These are phyloP conservation scores for Sylvia atricapilla DNA, from an alignment of 2,113 vertebrate species.

Conservation along the genomic window DNA sequence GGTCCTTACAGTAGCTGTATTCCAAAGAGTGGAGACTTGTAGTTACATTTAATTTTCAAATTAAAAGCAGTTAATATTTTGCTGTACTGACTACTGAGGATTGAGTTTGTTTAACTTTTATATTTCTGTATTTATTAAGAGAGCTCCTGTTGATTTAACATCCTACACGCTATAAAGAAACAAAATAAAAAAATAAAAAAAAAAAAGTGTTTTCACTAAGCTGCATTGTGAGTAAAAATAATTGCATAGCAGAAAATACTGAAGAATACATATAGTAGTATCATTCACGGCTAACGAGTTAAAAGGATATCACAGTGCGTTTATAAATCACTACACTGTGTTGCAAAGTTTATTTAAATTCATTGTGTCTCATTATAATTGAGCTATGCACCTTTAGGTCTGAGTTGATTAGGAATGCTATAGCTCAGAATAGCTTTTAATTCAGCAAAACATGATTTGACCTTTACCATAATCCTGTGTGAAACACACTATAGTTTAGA, in stretches of 20 bases:
- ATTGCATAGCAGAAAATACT: constrained; percentile 74
- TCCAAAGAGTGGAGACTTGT: neutral
- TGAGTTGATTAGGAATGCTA: constrained; percentile 98
- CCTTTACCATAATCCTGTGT: constrained; percentile 98
- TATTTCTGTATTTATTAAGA: neutral
- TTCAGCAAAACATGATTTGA: constrained; percentile 97
- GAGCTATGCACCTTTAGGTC: constrained; percentile 99
- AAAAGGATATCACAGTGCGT: constrained; percentile 92
- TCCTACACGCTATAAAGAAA: constrained; percentile 34
- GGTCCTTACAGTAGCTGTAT: neutral
- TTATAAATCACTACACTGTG: constrained; percentile 96
- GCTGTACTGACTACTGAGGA: neutral
- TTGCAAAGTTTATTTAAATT: constrained; percentile 99
- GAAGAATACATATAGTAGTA: constrained; percentile 71
- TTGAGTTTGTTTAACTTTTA: neutral
- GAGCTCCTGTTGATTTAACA: constrained; percentile 6
- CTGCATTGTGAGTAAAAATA: constrained; percentile 73
- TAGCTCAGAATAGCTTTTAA: constrained; percentile 99
- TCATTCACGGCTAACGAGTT: constrained; percentile 99
- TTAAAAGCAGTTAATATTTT: constrained; percentile 34
- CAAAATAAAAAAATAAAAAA: constrained; percentile 32
- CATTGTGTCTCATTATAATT: constrained; percentile 99
- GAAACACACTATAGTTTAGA: constrained; percentile 94
- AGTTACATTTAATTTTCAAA: neutral
- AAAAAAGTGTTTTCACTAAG: constrained; percentile 49